A percentile compares a stretch with the other conserved stretches of the same genome.
phyloP scores from a whole-genome alignment of 1,140 invertebrate genomes.

The Wiebesia pumilae region DNA sequence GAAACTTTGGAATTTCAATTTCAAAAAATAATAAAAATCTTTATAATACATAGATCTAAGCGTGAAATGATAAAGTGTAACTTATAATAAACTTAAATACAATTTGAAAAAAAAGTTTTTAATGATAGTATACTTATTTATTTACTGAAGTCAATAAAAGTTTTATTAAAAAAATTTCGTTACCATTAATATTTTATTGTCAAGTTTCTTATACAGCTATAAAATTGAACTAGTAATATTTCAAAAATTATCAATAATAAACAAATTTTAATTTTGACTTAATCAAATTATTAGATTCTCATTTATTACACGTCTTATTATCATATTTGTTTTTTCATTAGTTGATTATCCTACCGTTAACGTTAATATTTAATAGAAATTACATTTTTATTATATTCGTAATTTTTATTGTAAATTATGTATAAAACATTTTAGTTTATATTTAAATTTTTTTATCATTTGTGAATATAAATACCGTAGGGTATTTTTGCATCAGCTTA shows the following conservation, averaged over 20 bases:
- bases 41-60: too few species aligned
- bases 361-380: neutral
- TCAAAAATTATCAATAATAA: neutral
- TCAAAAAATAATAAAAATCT: too few species aligned
- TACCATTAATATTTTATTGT: too few species aligned
- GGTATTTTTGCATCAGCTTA: conserved; percentile 14
- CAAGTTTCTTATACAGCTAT: neutral
- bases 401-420: conserved; percentile 22
- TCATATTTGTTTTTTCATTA: neutral
- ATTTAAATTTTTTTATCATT: conserved; percentile 29
- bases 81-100: too few species aligned
- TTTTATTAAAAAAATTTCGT: too few species aligned
- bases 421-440: conserved; percentile 2
- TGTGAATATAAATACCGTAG: neutral
- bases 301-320: neutral
- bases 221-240: neutral
- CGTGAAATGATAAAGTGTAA: too few species aligned
- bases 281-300: neutral
- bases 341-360: neutral
- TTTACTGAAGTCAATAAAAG: too few species aligned
- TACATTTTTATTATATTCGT: too few species aligned
- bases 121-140: too few species aligned
- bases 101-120: too few species aligned
- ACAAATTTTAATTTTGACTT: neutral
- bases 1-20: too few species aligned